Percentiles rank a stretch among this genome's conserved stretches.
Conservation (phyloP, 1,140 invertebrate genomes). For the Aleiodes sp. region DNA sequence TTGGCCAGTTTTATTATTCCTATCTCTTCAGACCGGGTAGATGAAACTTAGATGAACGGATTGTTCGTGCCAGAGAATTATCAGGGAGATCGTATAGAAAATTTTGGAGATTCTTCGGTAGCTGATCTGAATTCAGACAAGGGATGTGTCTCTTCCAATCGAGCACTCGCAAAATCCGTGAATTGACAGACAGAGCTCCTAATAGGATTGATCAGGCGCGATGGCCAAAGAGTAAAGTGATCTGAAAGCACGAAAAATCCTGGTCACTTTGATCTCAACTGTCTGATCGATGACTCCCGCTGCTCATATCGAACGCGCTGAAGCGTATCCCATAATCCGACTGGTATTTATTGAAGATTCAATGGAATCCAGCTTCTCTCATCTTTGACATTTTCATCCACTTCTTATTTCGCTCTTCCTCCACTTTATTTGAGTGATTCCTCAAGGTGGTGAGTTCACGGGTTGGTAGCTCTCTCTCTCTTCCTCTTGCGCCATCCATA, state of each 20-base stretch:
- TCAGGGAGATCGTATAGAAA: neutral
- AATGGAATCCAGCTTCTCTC: constrained; percentile 15
- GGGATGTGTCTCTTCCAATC: constrained; percentile 39
- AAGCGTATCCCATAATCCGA: constrained; percentile 41
- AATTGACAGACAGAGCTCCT: constrained; percentile 49
- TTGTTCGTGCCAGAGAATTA: neutral
- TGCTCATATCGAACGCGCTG: constrained; percentile 32
- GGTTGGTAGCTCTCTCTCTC: neutral
- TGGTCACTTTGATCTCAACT: constrained; percentile 39
- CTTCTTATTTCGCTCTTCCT: constrained; percentile 13
- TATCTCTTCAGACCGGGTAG: too few species aligned
- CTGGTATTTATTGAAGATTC: constrained; percentile 7
- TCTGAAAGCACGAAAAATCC: constrained; percentile 2
- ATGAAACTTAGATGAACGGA: neutral
- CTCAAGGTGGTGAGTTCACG: neutral
- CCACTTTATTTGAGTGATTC: too few species aligned
- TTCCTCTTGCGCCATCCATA: neutral
- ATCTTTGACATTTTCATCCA: neutral
- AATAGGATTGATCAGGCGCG: constrained; percentile 57
- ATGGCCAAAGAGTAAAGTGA: constrained; percentile 22
- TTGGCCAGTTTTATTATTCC: neutral
- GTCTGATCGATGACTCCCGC: constrained; percentile 35
- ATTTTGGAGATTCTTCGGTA: neutral
- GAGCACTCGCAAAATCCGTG: constrained; percentile 46
- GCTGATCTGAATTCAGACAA: neutral